These are phyloP conservation scores for Smittia sp. DNA, from an alignment of 2,888 invertebrate genomes.

Conservation along the genomic window DNA sequence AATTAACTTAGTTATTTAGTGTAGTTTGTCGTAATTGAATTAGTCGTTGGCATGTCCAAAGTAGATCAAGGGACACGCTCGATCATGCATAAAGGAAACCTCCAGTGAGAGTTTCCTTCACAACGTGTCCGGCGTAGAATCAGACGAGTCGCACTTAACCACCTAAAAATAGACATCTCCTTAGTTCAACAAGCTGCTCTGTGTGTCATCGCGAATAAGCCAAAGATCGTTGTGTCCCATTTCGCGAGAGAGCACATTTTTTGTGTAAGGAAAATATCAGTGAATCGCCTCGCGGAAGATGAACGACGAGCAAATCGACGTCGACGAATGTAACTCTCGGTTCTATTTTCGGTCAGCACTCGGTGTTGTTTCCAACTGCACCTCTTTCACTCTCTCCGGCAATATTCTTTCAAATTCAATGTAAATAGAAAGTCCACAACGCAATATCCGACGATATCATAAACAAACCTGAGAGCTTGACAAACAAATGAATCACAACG, in stretches of 20 bases:
- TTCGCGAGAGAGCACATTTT: not conserved
- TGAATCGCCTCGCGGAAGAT: not conserved
- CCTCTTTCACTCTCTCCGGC: too few relatives aligned
- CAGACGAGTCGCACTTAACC: not conserved
- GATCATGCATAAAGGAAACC: not conserved
- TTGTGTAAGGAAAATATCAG: conserved; percentile 1
- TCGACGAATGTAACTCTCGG: conserved; percentile 7
- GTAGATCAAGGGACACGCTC: too few relatives aligned
- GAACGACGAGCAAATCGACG: not conserved
- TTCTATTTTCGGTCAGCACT: not conserved
- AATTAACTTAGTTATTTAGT: not conserved
- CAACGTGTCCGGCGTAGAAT: not conserved
- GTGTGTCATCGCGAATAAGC: not conserved
- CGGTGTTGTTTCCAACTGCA: not conserved
- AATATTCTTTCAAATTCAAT: too few relatives aligned
- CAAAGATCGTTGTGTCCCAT: not conserved
- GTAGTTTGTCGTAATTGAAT: not conserved
- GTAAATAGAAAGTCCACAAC: not conserved
- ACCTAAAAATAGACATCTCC: not conserved
- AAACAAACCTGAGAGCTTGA: not conserved
- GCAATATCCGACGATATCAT: not conserved
- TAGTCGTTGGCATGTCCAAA: not conserved
- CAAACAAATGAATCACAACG: not conserved
- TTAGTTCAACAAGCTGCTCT: not conserved
- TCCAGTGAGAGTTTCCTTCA: not conserved